Percentiles rank a stretch among this genome's conserved stretches.
These are phyloP conservation scores for Eudyptes chrysolophus DNA, from an alignment of 2,113 vertebrate species.

Conservation along the genomic window DNA sequence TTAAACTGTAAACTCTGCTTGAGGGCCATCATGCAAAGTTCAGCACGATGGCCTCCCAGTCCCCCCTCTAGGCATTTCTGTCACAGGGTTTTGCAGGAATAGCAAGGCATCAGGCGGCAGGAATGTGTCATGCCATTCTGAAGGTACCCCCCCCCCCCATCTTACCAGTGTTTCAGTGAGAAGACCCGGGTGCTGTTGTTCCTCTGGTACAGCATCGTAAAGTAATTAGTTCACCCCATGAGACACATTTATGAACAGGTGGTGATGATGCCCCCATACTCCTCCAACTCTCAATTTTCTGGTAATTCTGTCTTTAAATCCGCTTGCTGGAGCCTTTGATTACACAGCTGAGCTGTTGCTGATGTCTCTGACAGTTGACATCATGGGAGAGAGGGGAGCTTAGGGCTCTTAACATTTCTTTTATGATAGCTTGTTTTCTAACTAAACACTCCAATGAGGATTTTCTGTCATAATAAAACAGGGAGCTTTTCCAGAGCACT, in stretches of 20 bases:
- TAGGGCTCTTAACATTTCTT: constrained; percentile 45
- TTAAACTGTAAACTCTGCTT: not conserved
- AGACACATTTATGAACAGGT: not conserved
- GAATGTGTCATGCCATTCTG: not conserved
- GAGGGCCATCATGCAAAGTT: not conserved
- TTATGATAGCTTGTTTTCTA: constrained; percentile 53
- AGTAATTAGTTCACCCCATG: not conserved
- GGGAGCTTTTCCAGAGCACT: constrained; percentile 15
- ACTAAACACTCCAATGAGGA: not conserved
- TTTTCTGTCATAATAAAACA: constrained; percentile 32
- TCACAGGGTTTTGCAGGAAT: not conserved
- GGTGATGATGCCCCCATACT: not conserved
- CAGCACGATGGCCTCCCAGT: not conserved
- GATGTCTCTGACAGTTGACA: constrained; percentile 55
- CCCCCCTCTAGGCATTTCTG: not conserved
- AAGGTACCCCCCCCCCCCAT: not conserved
- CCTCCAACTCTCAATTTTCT: not conserved
- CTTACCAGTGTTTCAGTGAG: not conserved
- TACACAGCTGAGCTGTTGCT: not conserved
- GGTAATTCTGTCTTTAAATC: constrained; percentile 49
- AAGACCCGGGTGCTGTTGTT: not conserved
- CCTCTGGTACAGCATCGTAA: not conserved
- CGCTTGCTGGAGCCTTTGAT: constrained; percentile 16
- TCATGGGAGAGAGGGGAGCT: constrained; percentile 42
- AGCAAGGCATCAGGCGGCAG: not conserved